phyloP scores from a whole-genome alignment of 2,888 invertebrate genomes.

The Phalangium opilio region DNA sequence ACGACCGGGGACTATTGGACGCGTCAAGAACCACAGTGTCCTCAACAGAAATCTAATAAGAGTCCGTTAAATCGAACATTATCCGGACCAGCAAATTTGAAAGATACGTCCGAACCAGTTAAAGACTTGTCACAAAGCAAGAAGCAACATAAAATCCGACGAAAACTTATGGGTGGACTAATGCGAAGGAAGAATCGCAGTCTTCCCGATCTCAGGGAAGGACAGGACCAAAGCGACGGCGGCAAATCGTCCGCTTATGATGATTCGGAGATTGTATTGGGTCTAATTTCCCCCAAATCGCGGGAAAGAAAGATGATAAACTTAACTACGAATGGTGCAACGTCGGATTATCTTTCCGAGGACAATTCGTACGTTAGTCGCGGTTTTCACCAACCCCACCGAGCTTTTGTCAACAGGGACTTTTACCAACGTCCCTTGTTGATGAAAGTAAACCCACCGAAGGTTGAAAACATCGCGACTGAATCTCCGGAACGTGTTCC shows the following conservation, averaged over 20 bases:
- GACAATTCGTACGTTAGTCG: conserved; percentile 6
- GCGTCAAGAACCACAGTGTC: conserved; percentile 1
- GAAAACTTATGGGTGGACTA: conserved; percentile 77
- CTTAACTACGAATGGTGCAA: neutral
- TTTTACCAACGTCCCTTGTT: conserved; percentile 17
- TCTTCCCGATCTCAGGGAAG: conserved; percentile 79
- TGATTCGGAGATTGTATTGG: conserved; percentile 13
- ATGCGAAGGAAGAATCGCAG: conserved; percentile 75
- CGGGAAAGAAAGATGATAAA: conserved; percentile 7
- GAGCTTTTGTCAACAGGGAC: conserved; percentile 18
- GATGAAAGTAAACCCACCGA: conserved; percentile 20
- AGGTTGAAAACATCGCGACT: conserved; percentile 1
- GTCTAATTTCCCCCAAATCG: conserved; percentile 7
- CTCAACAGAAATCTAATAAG: neutral
- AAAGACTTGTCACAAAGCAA: conserved; percentile 34
- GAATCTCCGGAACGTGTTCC: neutral
- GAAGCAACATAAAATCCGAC: conserved; percentile 75
- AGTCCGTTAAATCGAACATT: neutral
- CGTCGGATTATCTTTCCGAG: conserved; percentile 2
- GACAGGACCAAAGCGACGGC: conserved; percentile 24
- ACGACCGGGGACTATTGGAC: conserved; percentile 2
- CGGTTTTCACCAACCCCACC: conserved; percentile 19
- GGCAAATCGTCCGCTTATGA: conserved; percentile 10
- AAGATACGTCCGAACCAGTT: neutral
- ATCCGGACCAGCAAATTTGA: conserved; percentile 4